phyloP scores from a whole-genome alignment of 1,140 invertebrate species.

The Microplitis demolitor region DNA sequence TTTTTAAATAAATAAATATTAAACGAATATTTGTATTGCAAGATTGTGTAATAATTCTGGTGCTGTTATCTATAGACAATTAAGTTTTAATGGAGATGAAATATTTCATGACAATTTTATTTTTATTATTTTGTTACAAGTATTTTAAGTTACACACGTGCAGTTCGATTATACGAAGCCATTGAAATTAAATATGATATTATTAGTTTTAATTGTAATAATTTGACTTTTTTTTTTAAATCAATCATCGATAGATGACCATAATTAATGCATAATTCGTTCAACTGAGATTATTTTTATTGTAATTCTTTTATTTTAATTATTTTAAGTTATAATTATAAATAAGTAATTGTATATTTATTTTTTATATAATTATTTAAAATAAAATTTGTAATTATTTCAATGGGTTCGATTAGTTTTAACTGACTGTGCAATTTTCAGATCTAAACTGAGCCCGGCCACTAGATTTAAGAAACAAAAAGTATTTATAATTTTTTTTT shows the following conservation, averaged over 20 bases:
- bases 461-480: slow-evolving; percentile 21
- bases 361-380: background rate
- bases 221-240: background rate
- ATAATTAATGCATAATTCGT: background rate
- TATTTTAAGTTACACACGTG: background rate
- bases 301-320: background rate
- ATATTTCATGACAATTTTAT: background rate
- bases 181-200: background rate
- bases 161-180: background rate
- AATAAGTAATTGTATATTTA: background rate
- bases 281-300: background rate
- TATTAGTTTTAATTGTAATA: background rate
- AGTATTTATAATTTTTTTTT: slow-evolving; percentile 14
- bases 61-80: background rate
- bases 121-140: background rate
- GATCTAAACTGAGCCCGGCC: slow-evolving; percentile 13
- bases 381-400: background rate
- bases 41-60: background rate
- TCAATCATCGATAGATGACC: background rate
- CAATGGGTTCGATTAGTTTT: background rate
- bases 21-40: background rate
- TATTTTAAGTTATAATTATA: background rate
- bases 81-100: background rate
- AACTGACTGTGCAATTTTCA: background rate
- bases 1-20: background rate